Conservation (phyloP, 1,140 invertebrate genomes). For the Microplitis demolitor region DNA sequence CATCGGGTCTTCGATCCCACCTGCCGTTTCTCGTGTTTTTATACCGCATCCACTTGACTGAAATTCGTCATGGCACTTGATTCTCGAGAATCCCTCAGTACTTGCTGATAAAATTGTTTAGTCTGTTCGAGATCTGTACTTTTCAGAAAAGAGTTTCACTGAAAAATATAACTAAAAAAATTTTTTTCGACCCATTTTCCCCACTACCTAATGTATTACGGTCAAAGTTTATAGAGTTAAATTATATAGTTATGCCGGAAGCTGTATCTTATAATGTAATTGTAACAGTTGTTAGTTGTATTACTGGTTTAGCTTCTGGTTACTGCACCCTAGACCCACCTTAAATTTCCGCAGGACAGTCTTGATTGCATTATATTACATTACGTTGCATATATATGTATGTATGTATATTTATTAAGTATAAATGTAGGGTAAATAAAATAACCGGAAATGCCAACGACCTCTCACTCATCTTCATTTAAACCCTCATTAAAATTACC, state of each 20-base stretch:
- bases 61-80: neutral
- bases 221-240: conserved; percentile 17
- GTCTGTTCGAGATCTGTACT: too few relatives aligned
- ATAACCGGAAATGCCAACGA: neutral
- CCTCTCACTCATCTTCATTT: neutral
- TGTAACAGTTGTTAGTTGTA: conserved; percentile 40
- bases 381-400: too few relatives aligned
- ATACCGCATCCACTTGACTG: neutral
- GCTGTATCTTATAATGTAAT: conserved; percentile 49
- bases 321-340: conserved; percentile 31
- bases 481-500: neutral
- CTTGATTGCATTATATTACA: neutral
- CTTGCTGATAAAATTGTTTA: neutral
- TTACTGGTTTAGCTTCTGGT: conserved; percentile 24
- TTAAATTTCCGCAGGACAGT: conserved; percentile 11
- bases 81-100: neutral
- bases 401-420: neutral
- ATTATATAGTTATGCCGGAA: conserved; percentile 38
- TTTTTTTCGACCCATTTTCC: too few relatives aligned
- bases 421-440: neutral
- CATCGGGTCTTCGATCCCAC: neutral
- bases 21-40: neutral
- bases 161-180: too few relatives aligned
- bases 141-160: too few relatives aligned
- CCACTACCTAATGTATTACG: too few relatives aligned